Evolutionary conservation across 1,140 invertebrate genomes (phyloP).

Genomic region (Phthorimaea operculella): DNA sequence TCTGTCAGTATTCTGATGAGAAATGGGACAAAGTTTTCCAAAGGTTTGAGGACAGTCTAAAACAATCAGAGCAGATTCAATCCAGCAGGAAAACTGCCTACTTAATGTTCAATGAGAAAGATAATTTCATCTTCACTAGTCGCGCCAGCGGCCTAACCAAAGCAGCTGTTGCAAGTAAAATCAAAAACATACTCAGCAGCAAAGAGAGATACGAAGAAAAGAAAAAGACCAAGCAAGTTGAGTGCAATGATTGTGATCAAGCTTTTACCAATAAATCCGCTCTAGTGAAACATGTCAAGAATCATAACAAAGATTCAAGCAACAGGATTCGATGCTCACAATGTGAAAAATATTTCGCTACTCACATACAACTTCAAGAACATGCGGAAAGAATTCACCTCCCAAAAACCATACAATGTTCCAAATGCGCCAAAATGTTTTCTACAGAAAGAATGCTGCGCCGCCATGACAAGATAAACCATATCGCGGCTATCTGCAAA

Average conservation of each 20-base stretch:
- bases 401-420: conserved; percentile 38
- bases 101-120: conserved; percentile 30
- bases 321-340: conserved; percentile 22
- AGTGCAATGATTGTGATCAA: conserved; percentile 35
- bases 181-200: conserved; percentile 31
- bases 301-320: conserved; percentile 23
- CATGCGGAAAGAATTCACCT: conserved; percentile 40
- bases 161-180: conserved; percentile 25
- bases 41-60: conserved; percentile 21
- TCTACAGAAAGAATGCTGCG: conserved; percentile 37
- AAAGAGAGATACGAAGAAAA: conserved; percentile 26
- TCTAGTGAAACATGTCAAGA: conserved; percentile 30
- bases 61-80: conserved; percentile 17
- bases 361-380: conserved; percentile 26
- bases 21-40: conserved; percentile 29
- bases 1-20: conserved; percentile 29
- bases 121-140: conserved; percentile 33
- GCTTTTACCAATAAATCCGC: conserved; percentile 22
- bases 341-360: conserved; percentile 40
- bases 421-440: conserved; percentile 43
- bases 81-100: conserved; percentile 28
- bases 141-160: conserved; percentile 20
- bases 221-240: conserved; percentile 13
- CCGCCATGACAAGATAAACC: conserved; percentile 31
- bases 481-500: conserved; percentile 37